These are phyloP conservation scores for Jaculus jaculus DNA, from an alignment of 2,113 vertebrate species.

Conservation along the genomic window DNA sequence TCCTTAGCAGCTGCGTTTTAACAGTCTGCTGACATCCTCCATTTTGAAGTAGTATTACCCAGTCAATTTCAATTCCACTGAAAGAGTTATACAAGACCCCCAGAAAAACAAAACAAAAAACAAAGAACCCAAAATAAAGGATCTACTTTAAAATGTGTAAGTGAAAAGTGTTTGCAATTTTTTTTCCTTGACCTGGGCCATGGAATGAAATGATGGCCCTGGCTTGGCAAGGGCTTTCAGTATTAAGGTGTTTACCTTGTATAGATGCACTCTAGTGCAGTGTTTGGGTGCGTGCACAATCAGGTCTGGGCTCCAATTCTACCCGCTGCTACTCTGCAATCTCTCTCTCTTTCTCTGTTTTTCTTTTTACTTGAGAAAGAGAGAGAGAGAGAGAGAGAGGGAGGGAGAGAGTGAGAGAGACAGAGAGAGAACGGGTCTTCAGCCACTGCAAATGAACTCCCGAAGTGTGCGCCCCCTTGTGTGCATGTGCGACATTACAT, in stretches of 20 bases:
- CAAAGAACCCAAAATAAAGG: background rate
- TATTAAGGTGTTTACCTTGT: background rate
- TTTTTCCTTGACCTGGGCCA: background rate
- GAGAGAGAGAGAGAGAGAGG: too few relatives aligned
- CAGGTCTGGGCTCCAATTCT: background rate
- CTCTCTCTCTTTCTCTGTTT: too few relatives aligned
- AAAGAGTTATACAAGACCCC: background rate
- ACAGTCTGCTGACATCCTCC: too few relatives aligned
- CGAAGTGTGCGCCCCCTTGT: too few relatives aligned
- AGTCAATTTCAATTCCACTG: background rate
- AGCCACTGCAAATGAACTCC: too few relatives aligned
- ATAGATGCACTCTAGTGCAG: background rate
- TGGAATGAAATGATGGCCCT: background rate
- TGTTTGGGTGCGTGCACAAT: too few relatives aligned
- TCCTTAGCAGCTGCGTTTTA: too few relatives aligned
- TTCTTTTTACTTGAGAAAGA: too few relatives aligned
- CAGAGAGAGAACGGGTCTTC: too few relatives aligned
- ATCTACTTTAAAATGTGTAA: background rate
- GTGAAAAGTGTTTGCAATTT: background rate
- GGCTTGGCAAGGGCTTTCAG: background rate
- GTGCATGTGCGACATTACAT: too few relatives aligned
- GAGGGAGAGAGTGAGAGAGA: too few relatives aligned
- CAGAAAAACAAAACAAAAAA: too few relatives aligned
- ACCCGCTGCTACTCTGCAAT: background rate
- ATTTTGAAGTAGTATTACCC: background rate